A percentile compares a stretch with the other conserved stretches of the same genome.
Evolutionary conservation across 2,797 vertebrate species (phyloP).

Genomic region (Hapalemur alaotrensis): DNA sequence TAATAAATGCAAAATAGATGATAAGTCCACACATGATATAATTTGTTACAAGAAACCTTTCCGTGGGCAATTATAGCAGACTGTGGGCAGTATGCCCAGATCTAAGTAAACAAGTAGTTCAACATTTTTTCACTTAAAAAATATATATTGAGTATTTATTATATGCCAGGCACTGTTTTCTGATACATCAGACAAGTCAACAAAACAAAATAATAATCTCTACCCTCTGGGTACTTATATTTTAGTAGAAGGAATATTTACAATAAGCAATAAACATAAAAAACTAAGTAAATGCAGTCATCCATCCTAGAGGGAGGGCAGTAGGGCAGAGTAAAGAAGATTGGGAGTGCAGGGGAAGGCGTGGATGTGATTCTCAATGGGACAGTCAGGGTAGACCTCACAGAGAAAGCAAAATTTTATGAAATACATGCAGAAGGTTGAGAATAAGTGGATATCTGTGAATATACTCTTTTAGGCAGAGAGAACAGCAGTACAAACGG

Average conservation of each 20-base stretch:
- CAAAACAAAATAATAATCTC: background rate
- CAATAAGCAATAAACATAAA: background rate
- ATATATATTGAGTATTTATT: background rate
- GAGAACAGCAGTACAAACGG: background rate
- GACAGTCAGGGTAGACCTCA: background rate
- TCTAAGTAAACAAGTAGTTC: background rate
- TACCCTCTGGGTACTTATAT: background rate
- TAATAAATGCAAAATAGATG: slow-evolving; percentile 8
- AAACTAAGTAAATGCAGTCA: background rate
- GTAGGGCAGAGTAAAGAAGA: background rate
- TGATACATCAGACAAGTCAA: background rate
- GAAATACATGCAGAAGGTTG: background rate
- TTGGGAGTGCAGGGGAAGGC: accelerated
- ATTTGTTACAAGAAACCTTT: slow-evolving; percentile 10
- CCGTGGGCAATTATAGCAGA: background rate
- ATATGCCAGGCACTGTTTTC: background rate
- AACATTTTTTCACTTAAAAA: background rate
- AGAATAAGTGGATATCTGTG: background rate
- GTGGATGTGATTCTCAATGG: background rate
- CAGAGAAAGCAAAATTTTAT: background rate
- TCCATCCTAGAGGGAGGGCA: background rate
- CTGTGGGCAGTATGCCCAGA: background rate
- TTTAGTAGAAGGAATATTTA: background rate
- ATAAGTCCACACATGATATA: background rate
- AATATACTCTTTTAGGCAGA: background rate